A percentile compares a stretch with the other conserved stretches of the same genome.
These are phyloP conservation scores for Pteria penguin DNA, from an alignment of 2,888 invertebrate genomes.

Conservation along the genomic window DNA sequence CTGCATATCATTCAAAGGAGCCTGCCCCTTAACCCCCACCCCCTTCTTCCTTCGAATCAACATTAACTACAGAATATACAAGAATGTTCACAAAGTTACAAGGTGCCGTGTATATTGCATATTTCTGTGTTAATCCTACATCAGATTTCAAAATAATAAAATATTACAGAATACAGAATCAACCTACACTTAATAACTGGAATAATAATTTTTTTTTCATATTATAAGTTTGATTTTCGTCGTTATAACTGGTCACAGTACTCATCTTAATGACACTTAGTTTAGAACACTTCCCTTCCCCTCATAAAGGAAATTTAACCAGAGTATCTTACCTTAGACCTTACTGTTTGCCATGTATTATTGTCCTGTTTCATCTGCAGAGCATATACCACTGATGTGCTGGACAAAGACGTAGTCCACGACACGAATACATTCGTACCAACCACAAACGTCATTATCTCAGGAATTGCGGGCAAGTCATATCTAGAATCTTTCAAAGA, in stretches of 20 bases:
- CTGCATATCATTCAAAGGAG: no score
- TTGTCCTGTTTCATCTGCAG: conserved; percentile 13
- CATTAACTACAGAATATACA: no score
- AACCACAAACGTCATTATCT: not conserved
- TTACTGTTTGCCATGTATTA: not conserved
- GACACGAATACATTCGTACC: conserved; percentile 2
- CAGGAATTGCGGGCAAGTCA: not conserved
- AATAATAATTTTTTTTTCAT: no score
- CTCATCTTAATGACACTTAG: no score
- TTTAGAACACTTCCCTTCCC: no score
- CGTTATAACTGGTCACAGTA: no score
- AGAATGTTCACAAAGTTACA: no score
- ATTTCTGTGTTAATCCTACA: not conserved
- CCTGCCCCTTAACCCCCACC: no score
- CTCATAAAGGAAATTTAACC: not conserved
- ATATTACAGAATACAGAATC: not conserved
- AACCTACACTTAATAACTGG: not conserved
- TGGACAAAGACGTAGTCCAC: not conserved
- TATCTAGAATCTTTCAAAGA: not conserved
- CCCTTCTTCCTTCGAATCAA: no score
- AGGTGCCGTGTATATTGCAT: no score
- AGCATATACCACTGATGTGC: not conserved
- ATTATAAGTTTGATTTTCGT: no score
- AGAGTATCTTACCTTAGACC: not conserved
- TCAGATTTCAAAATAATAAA: not conserved